Conservation (phyloP, 2,113 vertebrate species). For the Neodontobutis hainanensis region DNA sequence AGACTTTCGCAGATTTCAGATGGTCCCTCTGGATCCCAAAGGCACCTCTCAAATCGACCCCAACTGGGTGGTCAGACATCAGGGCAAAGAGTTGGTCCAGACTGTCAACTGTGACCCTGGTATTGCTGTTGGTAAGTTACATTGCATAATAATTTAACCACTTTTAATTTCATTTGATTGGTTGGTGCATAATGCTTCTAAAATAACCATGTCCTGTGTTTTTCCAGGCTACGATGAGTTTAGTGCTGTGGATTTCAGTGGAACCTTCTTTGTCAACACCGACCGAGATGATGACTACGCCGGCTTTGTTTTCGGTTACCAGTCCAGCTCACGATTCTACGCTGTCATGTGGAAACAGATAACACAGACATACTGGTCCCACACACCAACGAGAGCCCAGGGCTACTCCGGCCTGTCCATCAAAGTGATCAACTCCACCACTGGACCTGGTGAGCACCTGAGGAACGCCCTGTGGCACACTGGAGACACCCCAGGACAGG, state of each 20-base stretch:
- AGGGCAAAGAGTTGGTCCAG: conserved; percentile 98
- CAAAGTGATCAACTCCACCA: conserved; percentile 98
- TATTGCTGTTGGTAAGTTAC: conserved; percentile 91
- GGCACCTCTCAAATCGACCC: conserved; percentile 98
- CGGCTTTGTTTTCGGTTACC: conserved; percentile 97
- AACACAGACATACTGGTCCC: conserved; percentile 97
- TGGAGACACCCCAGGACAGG: conserved; percentile 94
- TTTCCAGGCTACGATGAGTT: conserved; percentile 93
- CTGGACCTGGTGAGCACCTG: conserved; percentile 96
- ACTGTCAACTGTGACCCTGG: conserved; percentile 99
- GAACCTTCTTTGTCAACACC: conserved; percentile 98
- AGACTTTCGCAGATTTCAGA: conserved; percentile 97
- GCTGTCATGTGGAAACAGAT: conserved; percentile 99
- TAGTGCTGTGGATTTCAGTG: conserved; percentile 97
- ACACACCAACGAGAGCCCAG: conserved; percentile 91
- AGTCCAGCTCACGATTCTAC: conserved; percentile 97
- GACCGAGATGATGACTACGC: conserved; percentile 98
- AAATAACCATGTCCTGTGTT: conserved; percentile 12
- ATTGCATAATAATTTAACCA: not conserved
- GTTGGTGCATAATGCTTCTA: not conserved
- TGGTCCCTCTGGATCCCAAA: conserved; percentile 97
- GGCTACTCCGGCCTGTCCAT: conserved; percentile 97
- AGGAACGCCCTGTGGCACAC: conserved; percentile 99
- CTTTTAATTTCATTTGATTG: too few relatives aligned
- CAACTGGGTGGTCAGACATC: conserved; percentile 98